Evolutionary conservation across 2,888 invertebrate genomes (phyloP).

Genomic region (Gonocerus acuteangulatus): DNA sequence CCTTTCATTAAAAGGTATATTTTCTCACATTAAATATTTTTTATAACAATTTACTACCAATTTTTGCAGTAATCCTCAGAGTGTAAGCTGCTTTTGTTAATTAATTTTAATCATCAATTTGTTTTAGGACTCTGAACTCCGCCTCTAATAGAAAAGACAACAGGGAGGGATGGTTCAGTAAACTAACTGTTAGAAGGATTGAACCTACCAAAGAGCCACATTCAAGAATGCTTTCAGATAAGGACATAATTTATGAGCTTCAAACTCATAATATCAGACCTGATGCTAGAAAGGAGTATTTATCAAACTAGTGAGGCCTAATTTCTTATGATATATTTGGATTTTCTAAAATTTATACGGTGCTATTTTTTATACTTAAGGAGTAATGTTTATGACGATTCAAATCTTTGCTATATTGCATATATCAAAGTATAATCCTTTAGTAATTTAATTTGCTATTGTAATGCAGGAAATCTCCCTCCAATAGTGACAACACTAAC

Average conservation of each 20-base stretch:
- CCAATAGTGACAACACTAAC: no score
- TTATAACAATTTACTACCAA: background rate
- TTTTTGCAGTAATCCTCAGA: no score
- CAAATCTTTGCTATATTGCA: background rate
- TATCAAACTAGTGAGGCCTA: constrained; percentile 76
- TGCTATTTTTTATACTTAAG: background rate
- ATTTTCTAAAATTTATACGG: constrained; percentile 16
- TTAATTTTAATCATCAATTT: background rate
- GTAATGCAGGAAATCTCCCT: no score
- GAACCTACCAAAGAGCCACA: constrained; percentile 94
- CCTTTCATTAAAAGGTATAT: background rate
- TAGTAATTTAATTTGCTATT: no score
- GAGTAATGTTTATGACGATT: background rate
- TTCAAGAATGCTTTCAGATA: constrained; percentile 92
- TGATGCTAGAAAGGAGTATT: constrained; percentile 76
- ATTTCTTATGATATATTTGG: no score
- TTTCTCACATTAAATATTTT: background rate
- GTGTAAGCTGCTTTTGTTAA: background rate
- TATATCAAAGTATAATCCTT: no score
- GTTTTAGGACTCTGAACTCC: constrained; percentile 31
- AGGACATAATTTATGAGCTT: constrained; percentile 89
- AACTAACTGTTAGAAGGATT: constrained; percentile 79
- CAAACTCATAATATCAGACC: constrained; percentile 92
- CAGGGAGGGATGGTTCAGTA: constrained; percentile 76
- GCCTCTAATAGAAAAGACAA: constrained; percentile 30